Conservation (phyloP, 2,888 invertebrate species). For the Ceriagrion tenellum region DNA sequence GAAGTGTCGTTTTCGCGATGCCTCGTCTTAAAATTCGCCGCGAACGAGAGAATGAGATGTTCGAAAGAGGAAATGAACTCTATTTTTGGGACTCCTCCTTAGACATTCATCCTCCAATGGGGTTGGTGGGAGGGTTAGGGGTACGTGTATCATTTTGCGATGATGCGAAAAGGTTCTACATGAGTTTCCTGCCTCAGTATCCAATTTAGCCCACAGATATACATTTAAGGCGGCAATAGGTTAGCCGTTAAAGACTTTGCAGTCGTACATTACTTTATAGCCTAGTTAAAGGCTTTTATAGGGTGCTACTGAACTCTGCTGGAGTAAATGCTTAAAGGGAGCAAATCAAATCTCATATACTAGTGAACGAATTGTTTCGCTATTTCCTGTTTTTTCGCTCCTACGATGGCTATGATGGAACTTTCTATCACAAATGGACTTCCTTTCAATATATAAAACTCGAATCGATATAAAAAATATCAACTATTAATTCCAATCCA, state of each 20-base stretch:
- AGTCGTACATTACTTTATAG: not conserved
- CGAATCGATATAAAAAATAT: too few relatives aligned
- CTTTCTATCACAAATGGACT: too few relatives aligned
- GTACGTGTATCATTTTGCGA: not conserved
- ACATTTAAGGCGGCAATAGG: not conserved
- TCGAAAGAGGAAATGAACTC: not conserved
- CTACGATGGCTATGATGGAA: too few relatives aligned
- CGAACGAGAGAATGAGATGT: not conserved
- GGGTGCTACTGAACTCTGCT: not conserved
- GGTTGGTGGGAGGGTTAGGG: too few relatives aligned
- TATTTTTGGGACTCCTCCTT: not conserved
- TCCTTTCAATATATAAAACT: too few relatives aligned
- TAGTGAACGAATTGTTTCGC: too few relatives aligned
- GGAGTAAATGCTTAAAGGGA: too few relatives aligned
- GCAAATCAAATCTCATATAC: too few relatives aligned
- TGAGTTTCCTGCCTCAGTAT: not conserved
- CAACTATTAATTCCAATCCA: too few relatives aligned
- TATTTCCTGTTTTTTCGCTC: too few relatives aligned
- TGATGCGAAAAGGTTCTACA: not conserved
- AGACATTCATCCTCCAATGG: not conserved
- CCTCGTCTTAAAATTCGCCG: not conserved
- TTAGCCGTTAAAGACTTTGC: not conserved
- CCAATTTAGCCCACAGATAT: not conserved
- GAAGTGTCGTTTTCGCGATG: not conserved
- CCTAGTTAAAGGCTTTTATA: not conserved